phyloP scores from a whole-genome alignment of 2,797 vertebrate genomes.

The Pseudochromis fuscus region DNA sequence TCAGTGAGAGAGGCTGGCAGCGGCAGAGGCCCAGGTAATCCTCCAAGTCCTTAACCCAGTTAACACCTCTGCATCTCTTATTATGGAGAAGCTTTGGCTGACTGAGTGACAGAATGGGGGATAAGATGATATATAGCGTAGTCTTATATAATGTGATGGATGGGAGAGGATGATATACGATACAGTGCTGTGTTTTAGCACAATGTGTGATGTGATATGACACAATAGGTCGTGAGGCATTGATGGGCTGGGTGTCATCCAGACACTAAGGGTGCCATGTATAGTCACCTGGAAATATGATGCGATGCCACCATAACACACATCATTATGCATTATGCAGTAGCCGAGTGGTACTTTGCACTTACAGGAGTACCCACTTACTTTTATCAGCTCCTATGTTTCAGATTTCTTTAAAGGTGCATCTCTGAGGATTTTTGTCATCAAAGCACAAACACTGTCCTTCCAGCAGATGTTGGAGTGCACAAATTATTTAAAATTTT shows the following conservation, averaged over 20 bases:
- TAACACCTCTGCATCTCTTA: conserved; percentile 51
- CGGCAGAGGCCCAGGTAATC: conserved; percentile 64
- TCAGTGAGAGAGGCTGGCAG: conserved; percentile 57
- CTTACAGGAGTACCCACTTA: too few species aligned
- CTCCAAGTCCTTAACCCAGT: conserved; percentile 66
- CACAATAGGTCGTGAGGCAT: conserved; percentile 2
- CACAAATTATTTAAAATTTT: too few species aligned
- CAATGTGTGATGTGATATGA: conserved; percentile 3
- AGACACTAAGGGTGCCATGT: neutral
- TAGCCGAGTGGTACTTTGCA: too few species aligned
- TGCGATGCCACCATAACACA: conserved; percentile 2
- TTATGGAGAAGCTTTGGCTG: conserved; percentile 32
- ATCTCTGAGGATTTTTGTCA: too few species aligned
- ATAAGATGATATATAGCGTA: conserved; percentile 25
- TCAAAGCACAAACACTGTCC: too few species aligned
- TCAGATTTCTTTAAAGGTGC: too few species aligned
- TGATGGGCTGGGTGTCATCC: neutral
- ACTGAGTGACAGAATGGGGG: conserved; percentile 37
- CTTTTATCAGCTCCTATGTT: too few species aligned
- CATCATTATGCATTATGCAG: neutral
- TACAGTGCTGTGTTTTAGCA: conserved; percentile 10
- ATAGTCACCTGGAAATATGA: neutral
- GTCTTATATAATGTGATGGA: conserved; percentile 28
- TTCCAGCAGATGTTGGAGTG: too few species aligned
- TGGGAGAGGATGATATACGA: conserved; percentile 13